A percentile compares a stretch with the other conserved stretches of the same genome.
These are phyloP conservation scores for Sinosuthora webbiana DNA, from an alignment of 2,113 vertebrate species.

Conservation along the genomic window DNA sequence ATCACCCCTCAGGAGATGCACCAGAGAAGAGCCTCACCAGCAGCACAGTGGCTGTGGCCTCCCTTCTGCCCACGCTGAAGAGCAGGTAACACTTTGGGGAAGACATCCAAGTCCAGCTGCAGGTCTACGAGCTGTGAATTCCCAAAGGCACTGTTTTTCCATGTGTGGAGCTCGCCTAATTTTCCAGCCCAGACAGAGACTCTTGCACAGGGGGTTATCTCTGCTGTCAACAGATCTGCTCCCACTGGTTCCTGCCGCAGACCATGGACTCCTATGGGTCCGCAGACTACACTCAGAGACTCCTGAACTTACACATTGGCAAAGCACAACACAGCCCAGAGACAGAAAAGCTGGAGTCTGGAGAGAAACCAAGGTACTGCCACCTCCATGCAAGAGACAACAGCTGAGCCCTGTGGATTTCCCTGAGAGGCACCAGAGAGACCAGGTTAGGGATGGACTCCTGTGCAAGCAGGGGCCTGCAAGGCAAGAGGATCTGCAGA, in stretches of 20 bases:
- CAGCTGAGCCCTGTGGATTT: not conserved
- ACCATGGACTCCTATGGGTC: not conserved
- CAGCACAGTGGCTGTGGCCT: not conserved
- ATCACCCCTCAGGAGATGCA: rapidly evolving
- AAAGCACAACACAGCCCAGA: not conserved
- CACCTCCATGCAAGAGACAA: not conserved
- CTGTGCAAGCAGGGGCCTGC: not conserved
- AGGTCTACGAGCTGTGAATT: not conserved
- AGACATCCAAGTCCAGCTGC: not conserved
- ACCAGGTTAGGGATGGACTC: not conserved
- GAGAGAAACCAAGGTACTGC: not conserved
- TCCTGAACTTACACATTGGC: not conserved
- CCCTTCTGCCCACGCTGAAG: not conserved
- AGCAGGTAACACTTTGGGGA: not conserved
- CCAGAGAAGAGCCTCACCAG: not conserved
- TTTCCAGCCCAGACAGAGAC: not conserved
- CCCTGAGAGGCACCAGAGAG: not conserved
- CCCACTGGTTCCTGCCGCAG: not conserved
- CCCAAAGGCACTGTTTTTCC: not conserved
- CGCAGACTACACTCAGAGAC: not conserved
- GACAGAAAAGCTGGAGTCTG: not conserved
- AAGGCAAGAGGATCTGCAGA: not conserved
- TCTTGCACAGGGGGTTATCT: not conserved
- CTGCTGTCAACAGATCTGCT: not conserved
- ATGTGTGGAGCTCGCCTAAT: not conserved